phyloP scores from a whole-genome alignment of 2,113 vertebrate species.

The Zosterops pallidus region DNA sequence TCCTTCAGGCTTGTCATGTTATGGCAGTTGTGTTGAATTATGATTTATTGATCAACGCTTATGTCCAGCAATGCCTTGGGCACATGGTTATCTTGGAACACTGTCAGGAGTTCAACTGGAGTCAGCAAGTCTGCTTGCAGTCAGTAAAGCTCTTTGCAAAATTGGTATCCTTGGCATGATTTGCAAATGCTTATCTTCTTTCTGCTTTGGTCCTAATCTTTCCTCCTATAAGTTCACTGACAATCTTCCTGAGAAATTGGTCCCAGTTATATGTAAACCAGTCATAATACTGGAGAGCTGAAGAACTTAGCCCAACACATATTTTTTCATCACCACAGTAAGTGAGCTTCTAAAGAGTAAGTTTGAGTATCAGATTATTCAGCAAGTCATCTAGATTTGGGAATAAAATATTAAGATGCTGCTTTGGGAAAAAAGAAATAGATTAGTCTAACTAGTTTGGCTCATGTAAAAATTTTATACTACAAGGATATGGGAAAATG shows the following conservation, averaged over 20 bases:
- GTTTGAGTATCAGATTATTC: not conserved
- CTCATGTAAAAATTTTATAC: not conserved
- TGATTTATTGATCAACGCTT: not conserved
- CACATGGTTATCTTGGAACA: not conserved
- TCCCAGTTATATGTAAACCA: not conserved
- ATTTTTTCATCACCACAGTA: not conserved
- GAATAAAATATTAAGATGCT: not conserved
- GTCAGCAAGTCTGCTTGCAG: not conserved
- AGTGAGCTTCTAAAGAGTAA: not conserved
- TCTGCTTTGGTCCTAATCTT: not conserved
- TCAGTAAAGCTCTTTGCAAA: not conserved
- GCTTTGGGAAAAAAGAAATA: not conserved
- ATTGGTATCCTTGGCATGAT: not conserved
- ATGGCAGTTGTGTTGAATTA: not conserved
- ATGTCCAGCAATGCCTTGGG: not conserved
- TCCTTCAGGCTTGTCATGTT: not conserved
- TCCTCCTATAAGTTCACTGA: not conserved
- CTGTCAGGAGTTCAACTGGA: not conserved
- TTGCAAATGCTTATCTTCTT: not conserved
- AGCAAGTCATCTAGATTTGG: not conserved
- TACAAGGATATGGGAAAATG: not conserved
- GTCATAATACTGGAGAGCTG: not conserved
- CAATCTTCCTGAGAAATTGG: not conserved
- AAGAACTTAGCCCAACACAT: not conserved
- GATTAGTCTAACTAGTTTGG: not conserved